Base-by-base conservation (phyloP, 2,888 invertebrate species). In the Tiliacea citrago region DNA sequence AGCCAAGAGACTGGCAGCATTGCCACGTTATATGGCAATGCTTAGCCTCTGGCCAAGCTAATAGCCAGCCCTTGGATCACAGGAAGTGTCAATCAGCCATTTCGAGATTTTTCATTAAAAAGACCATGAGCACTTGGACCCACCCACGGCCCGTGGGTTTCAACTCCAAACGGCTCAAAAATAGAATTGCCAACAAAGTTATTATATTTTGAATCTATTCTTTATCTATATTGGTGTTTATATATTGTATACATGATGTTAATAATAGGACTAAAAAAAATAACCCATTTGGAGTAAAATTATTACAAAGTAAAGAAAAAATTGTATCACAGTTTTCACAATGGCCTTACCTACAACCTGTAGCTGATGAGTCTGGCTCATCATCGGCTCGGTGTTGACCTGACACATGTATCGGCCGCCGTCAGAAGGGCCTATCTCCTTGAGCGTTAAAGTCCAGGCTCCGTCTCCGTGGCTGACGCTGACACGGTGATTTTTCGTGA, bases 401-500 rank as follows among this genome's bases (percentile, higher is more conserved):
- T 96, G 96, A 92, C 98, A 98, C 98, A 98, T 98, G 95, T 98
- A 98, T 95, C 98, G 97, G 68, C 98, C 98, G 60, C 98, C 97
- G 94, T 99, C 98, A 12, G 97, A 95, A 88, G 98, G 98, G 72
- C 97, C 97, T 63, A 98, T 98, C 90, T 98, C 98, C 88, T 97
- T 97, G 90, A 99, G 98, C 89, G 98, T 98, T 81, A 99, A 97
- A 88, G 97, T 97, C 98, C 98, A 98, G 68, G 98, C 98, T 86
- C 98, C 97, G 92, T 98, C 98, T 73, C 98, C 98, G 94, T 97
- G 98, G 79, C 97, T 97, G 87, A 98, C 98, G 87, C 97, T 97
- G 92, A 98, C 98, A 86, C 98, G 97, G 94, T 98, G 98, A 96
- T 98, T 98, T 96, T 98, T 98, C 76, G 98, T 98, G 93, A 98